phyloP scores from a whole-genome alignment of 2,113 vertebrate genomes.

The Caranx ignobilis region DNA sequence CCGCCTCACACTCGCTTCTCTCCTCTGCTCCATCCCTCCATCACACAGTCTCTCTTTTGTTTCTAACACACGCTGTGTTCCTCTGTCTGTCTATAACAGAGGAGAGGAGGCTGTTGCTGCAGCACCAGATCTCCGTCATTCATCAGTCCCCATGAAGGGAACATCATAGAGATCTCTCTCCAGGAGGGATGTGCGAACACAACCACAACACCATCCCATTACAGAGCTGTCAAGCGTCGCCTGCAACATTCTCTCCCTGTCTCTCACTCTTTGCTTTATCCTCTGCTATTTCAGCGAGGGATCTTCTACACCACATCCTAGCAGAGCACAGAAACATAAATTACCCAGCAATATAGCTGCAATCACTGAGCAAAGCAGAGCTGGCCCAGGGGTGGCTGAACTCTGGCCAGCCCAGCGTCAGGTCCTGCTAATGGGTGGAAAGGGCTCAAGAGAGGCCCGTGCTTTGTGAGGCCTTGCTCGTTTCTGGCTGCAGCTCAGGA shows the following conservation, averaged over 20 bases:
- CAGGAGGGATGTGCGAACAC: slow-evolving; percentile 68
- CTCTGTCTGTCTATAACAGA: slow-evolving; percentile 41
- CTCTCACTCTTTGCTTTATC: slow-evolving; percentile 39
- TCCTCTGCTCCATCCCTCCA: slow-evolving; percentile 17
- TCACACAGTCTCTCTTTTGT: slow-evolving; percentile 43
- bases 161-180: slow-evolving; percentile 67
- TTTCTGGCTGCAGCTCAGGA: slow-evolving; percentile 38
- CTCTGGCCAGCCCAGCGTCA: slow-evolving; percentile 50
- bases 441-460: slow-evolving; percentile 53
- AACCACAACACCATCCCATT: slow-evolving; percentile 65
- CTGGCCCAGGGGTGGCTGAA: slow-evolving; percentile 46
- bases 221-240: slow-evolving; percentile 56
- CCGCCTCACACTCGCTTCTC: slow-evolving; percentile 14
- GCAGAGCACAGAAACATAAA: slow-evolving; percentile 38
- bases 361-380: slow-evolving; percentile 54
- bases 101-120: slow-evolving; percentile 41
- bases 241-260: slow-evolving; percentile 26
- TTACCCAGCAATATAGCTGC: slow-evolving; percentile 30
- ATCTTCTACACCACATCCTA: slow-evolving; percentile 11
- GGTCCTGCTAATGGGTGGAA: slow-evolving; percentile 57
- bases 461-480: slow-evolving; percentile 31
- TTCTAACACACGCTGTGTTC: slow-evolving; percentile 37
- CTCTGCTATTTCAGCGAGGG: slow-evolving; percentile 26
- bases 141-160: slow-evolving; percentile 65
- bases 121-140: slow-evolving; percentile 61